Base-by-base conservation (phyloP, 2,797 vertebrate species). In the Cynodonichthys magdalenae region DNA sequence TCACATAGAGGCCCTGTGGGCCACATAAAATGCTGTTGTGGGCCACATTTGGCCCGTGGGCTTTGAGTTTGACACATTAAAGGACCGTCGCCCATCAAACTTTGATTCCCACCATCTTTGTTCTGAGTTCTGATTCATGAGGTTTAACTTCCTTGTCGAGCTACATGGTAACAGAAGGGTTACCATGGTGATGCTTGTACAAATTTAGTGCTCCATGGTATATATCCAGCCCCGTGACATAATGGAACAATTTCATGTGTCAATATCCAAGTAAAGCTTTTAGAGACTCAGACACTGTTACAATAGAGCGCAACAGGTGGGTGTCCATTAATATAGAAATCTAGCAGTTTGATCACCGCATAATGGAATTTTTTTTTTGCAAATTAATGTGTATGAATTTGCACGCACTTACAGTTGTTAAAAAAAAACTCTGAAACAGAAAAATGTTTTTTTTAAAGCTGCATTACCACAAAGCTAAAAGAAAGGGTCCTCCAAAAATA, bases 221-320 rank as follows among this genome's bases (percentile, higher is more conserved):
- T 75, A 56, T 53, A 60, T 69, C 49, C 45, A 48, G 29, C 59
- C 49, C 58, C 53, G 47, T 49, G 24, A 53, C 28, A 36, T 56
- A 63, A 76, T 53, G 46, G 20, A 44, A 66, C 52, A 49, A 59
- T 56, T 60, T 28, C 50, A 42, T 66, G 47, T 56, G 54, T 46
- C 27, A 58, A 52, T 62, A 69, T 78, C 65, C 68, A 80, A 59
- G 29, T 48, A 11, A 66, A 36, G 28, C 65, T 61, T 74, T 31
- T 56, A 54, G 44, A 59, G 47, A 61, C 12, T 73, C 42, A 45
- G 28, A 49, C 34, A 28, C 41, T 28, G 18, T 20, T 56, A 28
- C 54, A 34, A 20, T 20, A 28, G 29, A 71, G 41, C 60, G 39
- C 63, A 62, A 70, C 46, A 59, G 34, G 18, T 53, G 17, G 24